Base-by-base conservation (phyloP, 2,888 invertebrate species). In the Molanna angustata region DNA sequence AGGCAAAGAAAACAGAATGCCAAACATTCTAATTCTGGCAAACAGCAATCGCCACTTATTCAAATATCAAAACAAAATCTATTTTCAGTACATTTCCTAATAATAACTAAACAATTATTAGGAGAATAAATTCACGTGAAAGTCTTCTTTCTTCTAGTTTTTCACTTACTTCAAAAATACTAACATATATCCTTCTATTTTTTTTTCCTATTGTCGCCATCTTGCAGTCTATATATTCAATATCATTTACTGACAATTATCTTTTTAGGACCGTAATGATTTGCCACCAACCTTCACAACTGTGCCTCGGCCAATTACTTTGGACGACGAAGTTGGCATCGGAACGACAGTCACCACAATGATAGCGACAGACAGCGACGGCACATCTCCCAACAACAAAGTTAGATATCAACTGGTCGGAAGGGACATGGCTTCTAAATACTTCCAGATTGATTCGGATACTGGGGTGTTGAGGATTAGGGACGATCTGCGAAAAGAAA, bases 361-460 rank as follows among this genome's bases (percentile, higher is more conserved):
- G 39, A 75, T 82, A 0, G 94, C 94, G 0, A 79, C 83, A 0
- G 94, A 94, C 69, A 83, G 84, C 0, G 94, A 94, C 72, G 90
- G 90, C 4, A 88, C 91, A 0, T 75, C 90, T 0, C 92, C 93
- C 0, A 90, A 89, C 62, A 93, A 93, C 71, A 84, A 88, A 65
- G 75, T 82, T 1, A 42, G 59, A 9, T 94, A 93, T 66, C 90
- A 91, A 66, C 77, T 94, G 46, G 87, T 86, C 4, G 92, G 92
- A 0, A 75, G 89, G 16, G 89, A 88, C 17, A 89, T 90, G 65
- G 86, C 92, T 0, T 77, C 82, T 0, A 88, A 89, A 63, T 94
- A 90, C 69, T 95, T 95, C 76, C 86, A 88, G 61, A 87, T 95
- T 4, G 91, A 94, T 67, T 83, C 89, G 0, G 90, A 91, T 55